Evolutionary conservation across 1,140 invertebrate genomes (phyloP), one percentile per base, ranked within the genome.

Genomic region (Kradibia gibbosae): DNA sequence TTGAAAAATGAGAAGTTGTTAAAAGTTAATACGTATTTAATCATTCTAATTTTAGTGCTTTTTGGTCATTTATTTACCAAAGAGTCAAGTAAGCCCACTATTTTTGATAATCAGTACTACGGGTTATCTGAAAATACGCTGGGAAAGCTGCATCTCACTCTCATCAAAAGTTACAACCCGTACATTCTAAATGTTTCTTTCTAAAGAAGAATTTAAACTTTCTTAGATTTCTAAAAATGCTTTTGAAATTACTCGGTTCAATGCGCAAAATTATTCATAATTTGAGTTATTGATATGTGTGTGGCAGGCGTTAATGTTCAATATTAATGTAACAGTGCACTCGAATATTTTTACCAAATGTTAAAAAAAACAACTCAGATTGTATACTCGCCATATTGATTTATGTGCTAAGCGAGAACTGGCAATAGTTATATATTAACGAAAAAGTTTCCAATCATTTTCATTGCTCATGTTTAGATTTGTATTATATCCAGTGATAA

Each of bases 331-430:
- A 55, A 3, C 31, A 13, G 28, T 36, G 15, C 13, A 17, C 17
- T 57, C 25, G 7, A 36, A 65, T 3, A 36, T 65, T 65, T 39
- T 67, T 3, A 39, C 8, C 62, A 39, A 67, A 67, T 67, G 34
- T 67, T 67, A n/a, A 67, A 39, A 36, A 39, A 67, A 67, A 20
- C 20, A 22, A 20, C 34, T n/a, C 39, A n/a, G 48, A 34, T 77
- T 77, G 34, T 34, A 50, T 28, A 42, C 62, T 78, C 75, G 75
- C 75, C 75, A 78, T 78, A 62, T 78, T 78, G 60, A 78, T 76
- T 17, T 53, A 31, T 48, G 71, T 31, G 45, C 28, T 48, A 48
- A 17, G 48, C 28, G 31, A 28, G 39, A n/a, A 31, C 15, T 48
- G 71, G 28, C 45, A 25, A 53, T 73, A 25, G 4, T 48, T 48